These are phyloP conservation scores for Porites lobata DNA, from an alignment of 92 coral and sea anemone genomes.

Conservation along the genomic window DNA sequence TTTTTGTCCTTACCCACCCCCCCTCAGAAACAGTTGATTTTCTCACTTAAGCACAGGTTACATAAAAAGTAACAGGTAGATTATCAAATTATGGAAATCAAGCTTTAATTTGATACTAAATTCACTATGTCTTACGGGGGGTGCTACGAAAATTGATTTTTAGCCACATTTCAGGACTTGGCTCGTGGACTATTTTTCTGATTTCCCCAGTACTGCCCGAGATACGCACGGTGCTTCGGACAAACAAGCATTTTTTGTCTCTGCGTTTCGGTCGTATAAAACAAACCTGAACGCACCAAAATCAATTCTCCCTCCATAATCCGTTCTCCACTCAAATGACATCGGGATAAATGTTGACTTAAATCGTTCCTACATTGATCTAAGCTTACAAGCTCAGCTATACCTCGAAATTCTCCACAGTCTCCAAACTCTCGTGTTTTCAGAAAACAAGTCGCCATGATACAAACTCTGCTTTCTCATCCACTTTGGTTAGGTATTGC, in stretches of 20 bases:
- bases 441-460: constrained; percentile 62
- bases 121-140: too few species aligned
- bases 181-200: constrained; percentile 24
- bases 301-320: constrained; percentile 59
- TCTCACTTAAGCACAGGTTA: constrained; percentile 7
- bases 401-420: constrained; percentile 65
- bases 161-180: not conserved
- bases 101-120: too few species aligned
- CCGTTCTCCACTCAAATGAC: constrained; percentile 24
- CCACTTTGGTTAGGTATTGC: not conserved
- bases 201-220: constrained; percentile 59
- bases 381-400: constrained; percentile 49
- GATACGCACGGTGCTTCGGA: constrained; percentile 49
- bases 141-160: not conserved
- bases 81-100: not conserved
- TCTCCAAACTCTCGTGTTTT: constrained; percentile 46
- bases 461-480: not conserved
- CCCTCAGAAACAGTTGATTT: not conserved
- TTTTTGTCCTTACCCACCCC: not conserved
- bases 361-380: constrained; percentile 45
- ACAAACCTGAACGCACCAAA: constrained; percentile 59
- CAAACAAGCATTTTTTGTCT: constrained; percentile 53
- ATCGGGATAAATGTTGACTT: constrained; percentile 34
- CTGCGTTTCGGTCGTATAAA: constrained; percentile 49
- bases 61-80: constrained; percentile 8